Base-by-base conservation (phyloP, 92 coral and sea anemone genomes). In the Chrysogorgia sp. region DNA sequence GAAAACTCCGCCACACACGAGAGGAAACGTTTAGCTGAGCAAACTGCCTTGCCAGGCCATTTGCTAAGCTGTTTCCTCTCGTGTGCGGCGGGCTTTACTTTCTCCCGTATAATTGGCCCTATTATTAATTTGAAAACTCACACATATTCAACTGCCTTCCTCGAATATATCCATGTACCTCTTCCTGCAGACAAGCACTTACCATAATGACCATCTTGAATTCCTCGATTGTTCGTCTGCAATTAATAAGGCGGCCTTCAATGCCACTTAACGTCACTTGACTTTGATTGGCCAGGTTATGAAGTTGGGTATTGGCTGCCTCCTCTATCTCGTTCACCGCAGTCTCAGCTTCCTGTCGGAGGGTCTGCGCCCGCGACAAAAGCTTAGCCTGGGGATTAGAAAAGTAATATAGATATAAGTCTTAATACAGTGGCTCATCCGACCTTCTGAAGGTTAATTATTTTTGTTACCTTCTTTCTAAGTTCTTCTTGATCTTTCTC, bases 261-360 rank as follows among this genome's bases (percentile, higher is more conserved):
- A 91, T 82, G 43, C 91, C 83, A 52, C 72, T 80, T 53, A 94
- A 85, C 29, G 97, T 85, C 3, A 90, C 90, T 76, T 94, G 93
- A 52, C 98, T 94, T 77, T 94, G 90, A 87, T 86, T 94, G 78
- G 97, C 97, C 66, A 94, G 78, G 32, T 93, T 90, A 33, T 94
- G 98, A 19, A 94, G 89, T 63, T 94, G 98, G 63, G 79, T 76
- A 10, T 96, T 91, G 25, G 98, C 98, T 0, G 97, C 98, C 6
- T 87, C 93, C 63, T 94, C 98, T 96, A 94, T 94, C 81, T 94
- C 98, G 63, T 66, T 89, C 20, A 94, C 97, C 21, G 85, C 98
- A 78, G 85, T 74, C 84, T 94, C 96, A 20, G 98, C 98, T 71
- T 94, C 92, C 74, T 85, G 88, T 75, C 96, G 98, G 10, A 94